These are phyloP conservation scores for Deilephila elpenor DNA, from an alignment of 2,888 invertebrate genomes.

Conservation along the genomic window DNA sequence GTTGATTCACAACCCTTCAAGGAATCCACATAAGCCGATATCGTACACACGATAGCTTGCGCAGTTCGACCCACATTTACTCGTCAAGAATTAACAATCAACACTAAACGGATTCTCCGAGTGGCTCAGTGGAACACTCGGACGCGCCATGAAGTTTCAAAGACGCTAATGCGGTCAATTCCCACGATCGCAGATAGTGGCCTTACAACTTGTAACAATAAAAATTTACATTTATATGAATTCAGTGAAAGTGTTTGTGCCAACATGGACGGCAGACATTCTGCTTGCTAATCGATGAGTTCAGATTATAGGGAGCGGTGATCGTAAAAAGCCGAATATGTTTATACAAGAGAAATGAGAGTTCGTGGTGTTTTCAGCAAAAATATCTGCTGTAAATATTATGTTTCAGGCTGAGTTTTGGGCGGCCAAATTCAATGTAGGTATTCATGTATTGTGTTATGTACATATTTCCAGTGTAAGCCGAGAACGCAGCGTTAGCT, in stretches of 20 bases:
- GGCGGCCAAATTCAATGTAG: too few relatives aligned
- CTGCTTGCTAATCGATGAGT: background rate
- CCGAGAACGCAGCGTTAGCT: too few relatives aligned
- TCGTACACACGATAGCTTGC: constrained; percentile 1
- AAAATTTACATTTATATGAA: constrained; percentile 27
- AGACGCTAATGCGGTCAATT: constrained; percentile 12
- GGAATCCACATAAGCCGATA: background rate
- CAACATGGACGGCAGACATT: background rate
- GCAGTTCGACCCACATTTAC: constrained; percentile 12
- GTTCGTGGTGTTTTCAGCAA: too few relatives aligned
- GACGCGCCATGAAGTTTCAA: background rate
- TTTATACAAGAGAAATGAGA: too few relatives aligned
- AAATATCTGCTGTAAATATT: too few relatives aligned
- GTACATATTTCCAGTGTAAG: too few relatives aligned
- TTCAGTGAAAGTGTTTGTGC: constrained; percentile 30
- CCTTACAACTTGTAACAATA: constrained; percentile 6
- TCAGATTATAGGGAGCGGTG: background rate
- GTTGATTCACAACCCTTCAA: background rate
- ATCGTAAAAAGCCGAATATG: too few relatives aligned
- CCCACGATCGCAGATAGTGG: constrained; percentile 25
- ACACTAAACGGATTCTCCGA: constrained; percentile 22
- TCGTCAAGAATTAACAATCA: constrained; percentile 5
- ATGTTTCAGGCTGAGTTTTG: too few relatives aligned
- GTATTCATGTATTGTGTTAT: too few relatives aligned
- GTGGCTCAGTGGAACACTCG: constrained; percentile 13